A percentile compares a stretch with the other conserved stretches of the same genome.
phyloP scores from a whole-genome alignment of 2,113 vertebrate genomes.

The Stictonetta naevosa region DNA sequence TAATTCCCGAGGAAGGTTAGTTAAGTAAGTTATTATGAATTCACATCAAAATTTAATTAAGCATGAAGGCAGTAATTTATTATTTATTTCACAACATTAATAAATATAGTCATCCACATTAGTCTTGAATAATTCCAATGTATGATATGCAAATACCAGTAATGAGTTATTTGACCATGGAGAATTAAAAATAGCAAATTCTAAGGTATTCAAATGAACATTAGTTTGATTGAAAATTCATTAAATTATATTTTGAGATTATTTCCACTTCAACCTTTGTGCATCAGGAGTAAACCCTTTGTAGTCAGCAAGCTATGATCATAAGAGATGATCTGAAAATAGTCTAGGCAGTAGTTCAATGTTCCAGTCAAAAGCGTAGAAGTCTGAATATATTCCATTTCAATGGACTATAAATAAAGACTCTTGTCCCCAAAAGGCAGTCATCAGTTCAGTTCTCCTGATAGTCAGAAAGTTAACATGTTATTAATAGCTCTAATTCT shows the following conservation, averaged over 20 bases:
- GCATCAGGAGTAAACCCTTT: neutral
- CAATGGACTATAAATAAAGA: neutral
- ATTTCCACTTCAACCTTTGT: neutral
- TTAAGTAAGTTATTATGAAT: neutral
- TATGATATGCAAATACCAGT: neutral
- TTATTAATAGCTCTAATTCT: neutral
- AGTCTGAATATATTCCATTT: neutral
- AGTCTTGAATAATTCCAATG: neutral
- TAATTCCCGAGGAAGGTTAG: neutral
- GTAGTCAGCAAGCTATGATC: neutral
- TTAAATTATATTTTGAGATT: neutral
- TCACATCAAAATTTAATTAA: neutral
- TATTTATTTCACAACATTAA: neutral
- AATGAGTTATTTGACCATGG: neutral
- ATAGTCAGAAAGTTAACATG: neutral
- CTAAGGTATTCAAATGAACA: neutral
- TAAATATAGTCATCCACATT: neutral
- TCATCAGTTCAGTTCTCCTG: neutral
- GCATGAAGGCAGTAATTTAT: neutral
- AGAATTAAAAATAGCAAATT: neutral
- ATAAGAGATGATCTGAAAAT: neutral
- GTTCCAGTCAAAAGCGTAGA: neutral
- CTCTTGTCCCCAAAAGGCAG: neutral
- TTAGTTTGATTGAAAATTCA: neutral
- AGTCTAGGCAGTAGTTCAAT: neutral